A percentile compares a stretch with the other conserved stretches of the same genome.
Evolutionary conservation across 1,140 invertebrate genomes (phyloP).

Genomic region (Macrotrachela quadricornifera): DNA sequence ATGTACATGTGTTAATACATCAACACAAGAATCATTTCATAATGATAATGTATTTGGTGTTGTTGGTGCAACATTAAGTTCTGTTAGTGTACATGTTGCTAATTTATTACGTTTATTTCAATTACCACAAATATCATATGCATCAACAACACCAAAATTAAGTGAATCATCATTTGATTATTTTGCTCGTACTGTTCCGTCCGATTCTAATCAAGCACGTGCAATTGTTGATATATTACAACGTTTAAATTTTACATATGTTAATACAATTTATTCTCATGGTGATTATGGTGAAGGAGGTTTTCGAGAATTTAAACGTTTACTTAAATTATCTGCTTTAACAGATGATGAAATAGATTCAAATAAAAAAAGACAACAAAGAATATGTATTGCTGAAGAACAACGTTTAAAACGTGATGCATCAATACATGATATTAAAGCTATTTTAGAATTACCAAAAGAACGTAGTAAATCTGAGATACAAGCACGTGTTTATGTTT

Average conservation of each 20-base stretch:
- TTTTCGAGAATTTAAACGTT: too few relatives aligned
- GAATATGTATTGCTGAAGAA: too few relatives aligned
- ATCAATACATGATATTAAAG: too few relatives aligned
- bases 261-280: conserved; percentile 56
- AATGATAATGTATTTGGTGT: conserved; percentile 25
- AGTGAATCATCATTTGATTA: conserved; percentile 48
- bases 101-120: conserved; percentile 8
- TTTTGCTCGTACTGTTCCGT: conserved; percentile 44
- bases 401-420: too few relatives aligned
- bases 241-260: conserved; percentile 57
- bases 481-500: too few relatives aligned
- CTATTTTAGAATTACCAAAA: too few relatives aligned
- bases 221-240: conserved; percentile 48
- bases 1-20: background rate
- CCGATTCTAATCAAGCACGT: conserved; percentile 48
- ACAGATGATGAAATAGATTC: too few relatives aligned
- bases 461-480: too few relatives aligned
- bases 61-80: conserved; percentile 33
- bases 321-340: too few relatives aligned
- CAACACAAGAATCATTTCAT: background rate
- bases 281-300: conserved; percentile 30
- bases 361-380: too few relatives aligned
- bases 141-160: conserved; percentile 49
- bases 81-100: conserved; percentile 23
- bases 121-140: conserved; percentile 45